These are phyloP conservation scores for Melanotaenia pygmaea DNA, from an alignment of 2,797 vertebrate genomes.

Conservation along the genomic window DNA sequence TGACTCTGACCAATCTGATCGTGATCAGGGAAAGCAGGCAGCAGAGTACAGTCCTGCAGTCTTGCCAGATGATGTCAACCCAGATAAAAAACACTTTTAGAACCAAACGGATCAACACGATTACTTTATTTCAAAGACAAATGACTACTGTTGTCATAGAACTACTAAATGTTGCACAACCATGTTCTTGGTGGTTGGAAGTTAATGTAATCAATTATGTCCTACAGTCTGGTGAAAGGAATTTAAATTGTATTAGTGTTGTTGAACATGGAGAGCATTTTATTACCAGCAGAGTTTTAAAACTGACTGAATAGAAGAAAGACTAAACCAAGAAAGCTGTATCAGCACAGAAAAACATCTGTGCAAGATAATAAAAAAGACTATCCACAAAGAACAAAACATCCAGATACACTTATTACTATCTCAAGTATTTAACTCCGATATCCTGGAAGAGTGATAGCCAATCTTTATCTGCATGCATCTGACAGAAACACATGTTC, in stretches of 20 bases:
- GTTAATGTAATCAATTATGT: background rate
- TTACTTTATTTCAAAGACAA: background rate
- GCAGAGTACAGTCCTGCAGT: constrained; percentile 13
- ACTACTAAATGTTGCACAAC: background rate
- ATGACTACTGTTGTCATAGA: background rate
- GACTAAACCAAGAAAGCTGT: background rate
- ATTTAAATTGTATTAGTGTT: background rate
- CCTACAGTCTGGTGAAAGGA: background rate
- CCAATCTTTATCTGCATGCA: background rate
- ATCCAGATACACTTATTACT: background rate
- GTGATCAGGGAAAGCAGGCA: constrained; percentile 33
- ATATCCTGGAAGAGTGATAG: background rate
- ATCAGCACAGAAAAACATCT: background rate
- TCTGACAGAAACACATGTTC: background rate
- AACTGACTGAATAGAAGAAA: background rate
- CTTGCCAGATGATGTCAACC: constrained; percentile 2
- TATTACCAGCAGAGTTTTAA: background rate
- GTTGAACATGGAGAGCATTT: background rate
- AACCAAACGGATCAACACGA: background rate
- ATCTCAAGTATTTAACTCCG: background rate
- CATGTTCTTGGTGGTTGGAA: background rate
- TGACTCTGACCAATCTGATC: constrained; percentile 41
- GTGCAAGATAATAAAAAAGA: background rate
- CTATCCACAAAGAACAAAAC: background rate
- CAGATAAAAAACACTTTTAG: background rate